Base-by-base conservation (phyloP, 2,113 vertebrate species). In the Marmota monax region DNA sequence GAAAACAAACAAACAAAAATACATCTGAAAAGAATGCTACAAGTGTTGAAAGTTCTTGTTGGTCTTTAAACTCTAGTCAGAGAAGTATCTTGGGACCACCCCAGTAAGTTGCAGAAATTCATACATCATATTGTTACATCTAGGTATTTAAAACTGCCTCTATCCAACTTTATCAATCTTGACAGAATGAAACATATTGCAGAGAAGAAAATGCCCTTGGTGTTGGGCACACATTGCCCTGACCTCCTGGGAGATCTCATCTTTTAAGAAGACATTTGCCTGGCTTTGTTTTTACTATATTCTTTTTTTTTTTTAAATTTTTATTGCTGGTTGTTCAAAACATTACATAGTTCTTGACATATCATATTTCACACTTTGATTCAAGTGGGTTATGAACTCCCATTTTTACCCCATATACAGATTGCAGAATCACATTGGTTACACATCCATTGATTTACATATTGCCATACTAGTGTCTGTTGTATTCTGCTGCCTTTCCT, bases 71-170 rank as follows among this genome's bases (percentile, higher is more conserved):
- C 84, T 92, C 37, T 92, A 96, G 92, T 88, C 90, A 96, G 86
- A 88, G 92, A 88, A 76, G 94, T 37, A 92, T 39, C 83, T 88
- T 97, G 85, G 53, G 88, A 96, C 34, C 39, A 37, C 77, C 89
- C 89, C 45, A 98, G 74, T 97, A 96, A 92, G 45, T 74, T 88
- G 82, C 85, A 93, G 94, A 95, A 72, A 97, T 93, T 56, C 94
- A 97, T 96, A 70, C 63, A 74, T 27, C 37, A 88, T 0, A 0
- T 42, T 91, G 79, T 96, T 73, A 29, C 5, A 48, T 63, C 32
- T 32, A 65, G 29, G 11, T 42, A 3, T 74, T 48, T n/a, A 17
- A 87, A 87, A 73, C 5, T 51, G 2, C 67, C 13, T 69, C 32
- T 90, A 17, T 63, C n/a, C 61, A 39, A 45, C 32, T 63, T 23